Evolutionary conservation across 2,113 vertebrate species (phyloP), one percentile per base, ranked within the genome.

Genomic region (Erythrocebus patas): DNA sequence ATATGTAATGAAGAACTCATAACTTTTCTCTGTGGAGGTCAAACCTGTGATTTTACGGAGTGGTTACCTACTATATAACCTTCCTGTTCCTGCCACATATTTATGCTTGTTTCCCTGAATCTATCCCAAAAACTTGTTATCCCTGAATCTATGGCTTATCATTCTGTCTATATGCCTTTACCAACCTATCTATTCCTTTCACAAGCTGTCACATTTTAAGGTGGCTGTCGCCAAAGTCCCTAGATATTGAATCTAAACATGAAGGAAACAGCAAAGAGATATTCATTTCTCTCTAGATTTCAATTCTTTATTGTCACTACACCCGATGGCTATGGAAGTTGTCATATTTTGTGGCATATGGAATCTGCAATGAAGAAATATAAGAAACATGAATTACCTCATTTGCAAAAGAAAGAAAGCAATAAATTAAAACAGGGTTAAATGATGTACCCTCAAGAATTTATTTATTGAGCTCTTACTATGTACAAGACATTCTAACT

Each of bases 191-290:
- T 92, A 14, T 14, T 95, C n/a, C 52, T 70, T 79, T 85, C 66
- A 73, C 43, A 66, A 68, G 32, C 32, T 92, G 81, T 95, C 66
- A 94, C 45, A 85, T 82, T 94, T 95, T 81, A 90, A 91, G 7
- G 40, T 73, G 27, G 76, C 73, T 97, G 93, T 95, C 78, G 82
- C 45, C 7, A 1, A 91, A 64, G 5, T 93, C 57, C 38, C 76
- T 72, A 83, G 40, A 45, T 81, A 70, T 30, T 66, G 92, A 97
- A 75, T 55, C 43, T 16, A 93, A 84, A 66, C 20, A 86, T 61
- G 55, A 68, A 96, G 18, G 43, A 95, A 27, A 55, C 1, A 52
- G 17, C 13, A 95, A n/a, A 50, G 25, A 85, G 17, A 68, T 3
- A 89, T 86, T 73, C 40, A 75, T 83, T 89, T 87, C 45, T 80